Evolutionary conservation across 2,113 vertebrate genomes (phyloP).

Genomic region (Dicentrarchus labrax): DNA sequence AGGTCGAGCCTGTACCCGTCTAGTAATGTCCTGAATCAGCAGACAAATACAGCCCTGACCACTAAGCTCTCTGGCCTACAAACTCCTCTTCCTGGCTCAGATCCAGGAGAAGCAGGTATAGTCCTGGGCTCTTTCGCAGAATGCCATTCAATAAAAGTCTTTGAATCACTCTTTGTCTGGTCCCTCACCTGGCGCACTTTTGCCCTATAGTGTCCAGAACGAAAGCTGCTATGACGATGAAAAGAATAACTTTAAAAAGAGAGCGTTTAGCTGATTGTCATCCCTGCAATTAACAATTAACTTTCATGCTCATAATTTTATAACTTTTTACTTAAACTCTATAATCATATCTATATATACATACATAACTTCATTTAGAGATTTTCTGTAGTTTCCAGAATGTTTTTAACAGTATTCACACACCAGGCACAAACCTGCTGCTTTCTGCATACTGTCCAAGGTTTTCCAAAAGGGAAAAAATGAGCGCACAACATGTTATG

Average conservation of each 20-base stretch:
- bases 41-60: too few species aligned
- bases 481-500: neutral
- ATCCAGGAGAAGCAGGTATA: neutral
- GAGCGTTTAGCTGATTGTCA: too few species aligned
- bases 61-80: too few species aligned
- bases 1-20: neutral
- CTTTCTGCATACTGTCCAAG: too few species aligned
- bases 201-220: neutral
- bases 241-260: neutral
- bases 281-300: neutral
- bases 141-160: neutral
- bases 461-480: neutral
- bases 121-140: neutral
- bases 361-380: neutral
- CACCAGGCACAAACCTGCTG: neutral
- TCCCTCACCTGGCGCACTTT: neutral
- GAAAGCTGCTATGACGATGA: neutral
- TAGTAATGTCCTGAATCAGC: constrained; percentile 1
- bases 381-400: neutral
- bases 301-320: too few species aligned
- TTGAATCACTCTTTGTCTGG: neutral
- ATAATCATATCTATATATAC: too few species aligned
- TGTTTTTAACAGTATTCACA: neutral
- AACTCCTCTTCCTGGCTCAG: neutral
- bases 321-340: too few species aligned